Evolutionary conservation across 2,797 vertebrate genomes (phyloP).

Genomic region (Gobionotothen gibberifrons): DNA sequence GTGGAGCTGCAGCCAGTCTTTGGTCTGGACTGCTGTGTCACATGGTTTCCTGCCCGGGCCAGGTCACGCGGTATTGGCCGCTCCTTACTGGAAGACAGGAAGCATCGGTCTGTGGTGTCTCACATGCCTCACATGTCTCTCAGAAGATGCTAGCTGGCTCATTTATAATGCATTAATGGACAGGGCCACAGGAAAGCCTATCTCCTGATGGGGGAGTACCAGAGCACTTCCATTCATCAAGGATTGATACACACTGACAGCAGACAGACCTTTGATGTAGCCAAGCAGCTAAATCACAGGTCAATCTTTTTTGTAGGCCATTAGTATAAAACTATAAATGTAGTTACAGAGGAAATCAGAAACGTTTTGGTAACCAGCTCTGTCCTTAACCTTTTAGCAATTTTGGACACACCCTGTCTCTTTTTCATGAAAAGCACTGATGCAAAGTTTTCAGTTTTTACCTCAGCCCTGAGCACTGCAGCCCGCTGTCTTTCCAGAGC

Average conservation of each 20-base stretch:
- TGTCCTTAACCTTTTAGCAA: constrained; percentile 28
- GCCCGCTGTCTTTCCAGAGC: constrained; percentile 54
- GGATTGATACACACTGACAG: constrained; percentile 45
- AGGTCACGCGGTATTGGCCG: constrained; percentile 59
- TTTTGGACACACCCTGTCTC: constrained; percentile 51
- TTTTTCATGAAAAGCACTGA: constrained; percentile 58
- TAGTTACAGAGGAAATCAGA: constrained; percentile 22
- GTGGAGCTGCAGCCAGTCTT: constrained; percentile 21
- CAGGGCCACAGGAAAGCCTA: constrained; percentile 70
- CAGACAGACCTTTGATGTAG: constrained; percentile 54
- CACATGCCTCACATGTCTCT: constrained; percentile 72
- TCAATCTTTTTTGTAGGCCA: constrained; percentile 42
- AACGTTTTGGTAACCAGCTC: not conserved
- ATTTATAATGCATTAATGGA: constrained; percentile 82
- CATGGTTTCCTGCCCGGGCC: constrained; percentile 71
- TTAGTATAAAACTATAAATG: constrained; percentile 46
- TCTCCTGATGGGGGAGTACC: constrained; percentile 56
- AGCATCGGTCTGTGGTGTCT: constrained; percentile 72
- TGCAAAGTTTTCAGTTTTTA: constrained; percentile 76
- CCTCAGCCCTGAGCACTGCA: constrained; percentile 63
- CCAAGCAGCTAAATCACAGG: constrained; percentile 1
- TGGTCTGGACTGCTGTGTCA: constrained; percentile 65
- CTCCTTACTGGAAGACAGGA: constrained; percentile 83
- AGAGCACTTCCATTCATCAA: constrained; percentile 67
- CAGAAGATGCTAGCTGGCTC: constrained; percentile 65